Base-by-base conservation (phyloP, 2,888 invertebrate species). In the Eristalinus aeneus region DNA sequence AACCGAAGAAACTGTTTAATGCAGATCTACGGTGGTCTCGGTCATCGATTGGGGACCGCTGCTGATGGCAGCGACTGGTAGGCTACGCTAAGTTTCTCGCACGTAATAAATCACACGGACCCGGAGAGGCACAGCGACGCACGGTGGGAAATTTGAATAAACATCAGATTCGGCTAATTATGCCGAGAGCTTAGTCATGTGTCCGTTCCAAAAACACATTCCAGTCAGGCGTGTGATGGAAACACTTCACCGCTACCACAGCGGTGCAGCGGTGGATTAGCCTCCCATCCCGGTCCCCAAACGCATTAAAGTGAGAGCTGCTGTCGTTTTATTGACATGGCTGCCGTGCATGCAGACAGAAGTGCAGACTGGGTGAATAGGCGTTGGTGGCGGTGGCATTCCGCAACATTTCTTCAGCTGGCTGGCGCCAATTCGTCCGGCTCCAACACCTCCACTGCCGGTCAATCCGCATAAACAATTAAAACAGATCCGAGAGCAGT, bases 371-470 rank as follows among this genome's bases (percentile, higher is more conserved):
- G 32, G 3, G 12, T 11, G 56, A 5, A 22, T 1, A 23, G 1
- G 81, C 65, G 86, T 86, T 78, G 81, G 86, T 74, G 86, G 56
- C 67, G 31, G 32, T 56, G 76, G 73, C 46, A 86, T 86, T 86
- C 86, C 77, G 81, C 86, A 73, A 81, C 77, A 86, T 76, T 77
- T 74, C 71, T 65, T 61, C 67, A 77, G 67, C 67, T 77, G 81
- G 16, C 86, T 86, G 86, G 86, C 86, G 86, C 86, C 86, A 86
- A 78, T 53, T 77, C 46, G 60, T 64, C 31, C 81, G 74, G 74
- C 78, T 76, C 73, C 77, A 69, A 86, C 86, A 81, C 81, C 77
- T 82, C 69, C 72, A 67, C 58, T 69, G 39, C 65, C 65, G 67
- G 53, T 34, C 53, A 68, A 74, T 39, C 60, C 68, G 68, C 76